phyloP scores from a whole-genome alignment of 2,113 vertebrate genomes.

The Oenanthe melanoleuca region DNA sequence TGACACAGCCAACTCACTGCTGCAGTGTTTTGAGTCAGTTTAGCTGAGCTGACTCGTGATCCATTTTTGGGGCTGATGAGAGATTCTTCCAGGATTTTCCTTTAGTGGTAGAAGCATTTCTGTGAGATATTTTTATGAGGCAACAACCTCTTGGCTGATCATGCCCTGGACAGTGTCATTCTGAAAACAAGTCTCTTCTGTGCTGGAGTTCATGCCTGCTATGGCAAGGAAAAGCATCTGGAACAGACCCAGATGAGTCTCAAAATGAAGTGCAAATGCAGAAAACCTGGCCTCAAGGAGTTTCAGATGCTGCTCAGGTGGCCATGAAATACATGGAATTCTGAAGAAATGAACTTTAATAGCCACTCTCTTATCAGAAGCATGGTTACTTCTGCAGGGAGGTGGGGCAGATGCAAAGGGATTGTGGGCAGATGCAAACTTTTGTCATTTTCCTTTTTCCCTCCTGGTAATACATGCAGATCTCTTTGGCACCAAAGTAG shows the following conservation, averaged over 20 bases:
- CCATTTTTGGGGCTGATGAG: background rate
- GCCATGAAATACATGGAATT: background rate
- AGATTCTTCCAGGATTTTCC: background rate
- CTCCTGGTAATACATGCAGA: background rate
- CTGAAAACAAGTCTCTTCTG: background rate
- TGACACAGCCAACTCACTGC: background rate
- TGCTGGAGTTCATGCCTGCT: background rate
- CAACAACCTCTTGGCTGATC: background rate
- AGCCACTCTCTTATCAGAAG: background rate
- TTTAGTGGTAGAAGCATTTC: background rate
- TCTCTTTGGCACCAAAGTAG: background rate
- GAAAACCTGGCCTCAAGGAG: background rate
- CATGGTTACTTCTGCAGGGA: background rate
- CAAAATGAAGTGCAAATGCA: background rate
- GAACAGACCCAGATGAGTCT: background rate
- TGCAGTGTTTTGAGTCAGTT: conserved; percentile 22
- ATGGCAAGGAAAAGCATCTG: no score
- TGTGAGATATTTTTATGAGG: background rate
- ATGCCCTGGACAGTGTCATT: fast-evolving
- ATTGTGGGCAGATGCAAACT: background rate
- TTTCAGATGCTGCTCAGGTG: background rate
- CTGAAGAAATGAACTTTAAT: background rate
- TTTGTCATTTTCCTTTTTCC: background rate
- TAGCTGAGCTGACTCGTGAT: background rate
- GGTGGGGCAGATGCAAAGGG: background rate